Evolutionary conservation across 2,113 vertebrate species (phyloP), one percentile per base, ranked within the genome.

Genomic region (Myrmophylax atrothorax): DNA sequence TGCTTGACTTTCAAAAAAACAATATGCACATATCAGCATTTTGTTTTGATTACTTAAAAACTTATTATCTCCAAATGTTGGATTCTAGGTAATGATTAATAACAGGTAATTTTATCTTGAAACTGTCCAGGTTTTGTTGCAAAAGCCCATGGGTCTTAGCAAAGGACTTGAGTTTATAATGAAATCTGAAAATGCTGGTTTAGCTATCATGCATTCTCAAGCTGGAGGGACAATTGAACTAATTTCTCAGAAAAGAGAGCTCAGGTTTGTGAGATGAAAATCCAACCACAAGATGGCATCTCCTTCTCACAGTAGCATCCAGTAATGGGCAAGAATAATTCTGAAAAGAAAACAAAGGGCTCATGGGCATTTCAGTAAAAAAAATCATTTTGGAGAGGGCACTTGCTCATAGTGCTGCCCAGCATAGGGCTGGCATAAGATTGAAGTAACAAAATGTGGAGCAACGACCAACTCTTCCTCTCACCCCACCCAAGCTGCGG

Each of bases 201-300:
- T 77, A 70, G 29, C 70, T 74, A 35, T 78, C 90, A 78, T 84
- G 55, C 38, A 62, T 66, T 37, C 84, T 62, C 38, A 40, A 42
- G 49, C 49, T 76, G 53, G 73, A 60, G 19, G 46, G 46, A 59
- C 40, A 53, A 70, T 22, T 56, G 62, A 82, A 79, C 37, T 25
- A 72, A 15, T 53, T 95, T 59, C 67, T 76, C 1, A 2, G 70
- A 60, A 86, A 60, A 84, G 25, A 24, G 60, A 70, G n/a, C 62
- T 58, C 31, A 67, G 67, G 18, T 24, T 56, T 79, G 87, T 28
- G 81, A 68, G 68, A 66, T 16, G 46, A 69, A 82, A 89, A 83
- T 87, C 62, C 23, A 13, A 62, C 95, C 97, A 96, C 96, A 87
- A 96, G 97, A 93, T 97, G 97, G 96, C 97, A 96, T 93, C 87